Evolutionary conservation across 2,888 invertebrate genomes (phyloP).

Genomic region (Pachliopta kotzebuea): DNA sequence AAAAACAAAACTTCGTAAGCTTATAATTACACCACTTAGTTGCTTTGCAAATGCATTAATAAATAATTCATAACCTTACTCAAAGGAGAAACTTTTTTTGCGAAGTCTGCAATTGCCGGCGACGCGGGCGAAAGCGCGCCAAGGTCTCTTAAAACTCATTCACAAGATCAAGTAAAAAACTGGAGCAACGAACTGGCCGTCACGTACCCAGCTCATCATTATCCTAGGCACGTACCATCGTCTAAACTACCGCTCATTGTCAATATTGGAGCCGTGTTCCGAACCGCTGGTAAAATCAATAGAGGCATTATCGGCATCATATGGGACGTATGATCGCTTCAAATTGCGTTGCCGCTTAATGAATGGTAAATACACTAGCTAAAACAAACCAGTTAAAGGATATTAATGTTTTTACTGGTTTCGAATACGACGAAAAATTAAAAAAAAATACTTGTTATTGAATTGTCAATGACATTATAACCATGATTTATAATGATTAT

Average conservation of each 20-base stretch:
- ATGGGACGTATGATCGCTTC: slow-evolving; percentile 60
- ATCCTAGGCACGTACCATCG: slow-evolving; percentile 69
- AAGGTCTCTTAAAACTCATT: slow-evolving; percentile 72
- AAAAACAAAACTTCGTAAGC: neutral
- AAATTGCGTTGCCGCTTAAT: slow-evolving; percentile 58
- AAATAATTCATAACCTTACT: slow-evolving; percentile 36
- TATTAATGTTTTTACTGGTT: neutral
- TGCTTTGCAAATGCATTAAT: slow-evolving; percentile 6
- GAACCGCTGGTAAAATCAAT: slow-evolving; percentile 72
- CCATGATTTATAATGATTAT: too few species aligned
- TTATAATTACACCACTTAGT: neutral
- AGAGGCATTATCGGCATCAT: slow-evolving; percentile 61
- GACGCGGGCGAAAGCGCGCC: slow-evolving; percentile 40
- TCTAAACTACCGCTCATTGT: slow-evolving; percentile 79
- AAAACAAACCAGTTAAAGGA: slow-evolving; percentile 21
- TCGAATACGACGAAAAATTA: neutral
- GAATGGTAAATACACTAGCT: slow-evolving; percentile 49
- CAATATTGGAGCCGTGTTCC: slow-evolving; percentile 72
- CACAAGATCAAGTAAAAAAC: slow-evolving; percentile 76
- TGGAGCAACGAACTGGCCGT: slow-evolving; percentile 76
- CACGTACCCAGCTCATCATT: slow-evolving; percentile 73
- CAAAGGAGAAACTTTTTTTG: slow-evolving; percentile 38
- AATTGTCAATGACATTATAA: too few species aligned
- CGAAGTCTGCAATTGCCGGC: slow-evolving; percentile 54
- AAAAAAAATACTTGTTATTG: neutral